phyloP scores from a whole-genome alignment of 2,797 vertebrate genomes.

The Peromyscus eremicus region DNA sequence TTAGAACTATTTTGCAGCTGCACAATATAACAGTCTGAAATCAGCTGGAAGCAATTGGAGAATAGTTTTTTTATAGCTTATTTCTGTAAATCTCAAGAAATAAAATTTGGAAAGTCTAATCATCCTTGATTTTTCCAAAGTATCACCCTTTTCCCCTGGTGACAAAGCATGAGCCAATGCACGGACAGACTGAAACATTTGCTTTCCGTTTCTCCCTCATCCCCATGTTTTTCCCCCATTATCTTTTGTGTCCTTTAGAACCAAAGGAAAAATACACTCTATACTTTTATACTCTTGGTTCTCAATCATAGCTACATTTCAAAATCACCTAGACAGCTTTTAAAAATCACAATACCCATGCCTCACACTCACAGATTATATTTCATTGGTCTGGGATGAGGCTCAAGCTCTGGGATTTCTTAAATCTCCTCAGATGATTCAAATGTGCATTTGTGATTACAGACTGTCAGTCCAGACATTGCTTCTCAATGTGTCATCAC shows the following conservation, averaged over 20 bases:
- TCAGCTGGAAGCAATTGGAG: neutral
- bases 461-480: neutral
- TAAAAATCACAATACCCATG: neutral
- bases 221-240: neutral
- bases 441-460: neutral
- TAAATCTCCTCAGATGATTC: neutral
- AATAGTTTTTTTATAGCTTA: neutral
- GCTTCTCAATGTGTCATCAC: neutral
- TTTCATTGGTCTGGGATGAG: neutral
- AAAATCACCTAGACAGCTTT: neutral
- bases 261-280: slow-evolving; percentile 16
- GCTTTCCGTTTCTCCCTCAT: neutral
- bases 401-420: neutral
- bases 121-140: neutral
- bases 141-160: neutral
- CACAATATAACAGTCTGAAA: neutral
- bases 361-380: neutral
- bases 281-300: neutral
- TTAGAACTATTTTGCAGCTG: neutral
- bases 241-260: neutral
- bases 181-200: neutral
- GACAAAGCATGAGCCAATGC: neutral
- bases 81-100: neutral
- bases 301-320: neutral
- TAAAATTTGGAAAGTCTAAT: slow-evolving; percentile 42